Base-by-base conservation (phyloP, 1,140 invertebrate species). In the Leptopilina boulardi region DNA sequence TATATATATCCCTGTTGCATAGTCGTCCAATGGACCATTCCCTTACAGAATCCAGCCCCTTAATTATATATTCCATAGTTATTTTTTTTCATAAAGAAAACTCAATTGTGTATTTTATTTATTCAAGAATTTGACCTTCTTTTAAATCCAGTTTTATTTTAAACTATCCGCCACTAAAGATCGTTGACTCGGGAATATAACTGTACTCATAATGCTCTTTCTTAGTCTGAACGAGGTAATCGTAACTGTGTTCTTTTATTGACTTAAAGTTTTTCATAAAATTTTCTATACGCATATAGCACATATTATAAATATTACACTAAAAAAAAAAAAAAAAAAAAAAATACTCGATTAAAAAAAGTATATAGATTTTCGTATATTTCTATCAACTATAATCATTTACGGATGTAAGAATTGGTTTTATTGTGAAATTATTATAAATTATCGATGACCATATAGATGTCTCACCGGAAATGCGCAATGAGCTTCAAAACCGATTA, bases 131-230 rank as follows among this genome's bases (percentile, higher is more conserved):
- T 78, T 80, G 81, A 84, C 84, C 80, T 80, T 84, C 73, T 82
- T 81, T 70, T 77, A 84, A 66, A 84, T 84, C 82, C 83, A 84
- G 82, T 86, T 84, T 86, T 77, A 82, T 26, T 51, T 77, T 78
- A 82, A 86, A 85, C 73, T 77, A 84, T 79, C 80, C 81, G 82
- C 77, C 82, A 71, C 77, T 71, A 74, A 84, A 85, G 84, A 85
- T 83, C 84, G 70, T 85, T 85, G 84, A 84, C 84, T 84, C 81
- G 70, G 56, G 74, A 41, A 70, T n/a, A n/a, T 85, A 85, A 85
- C 84, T 85, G 84, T 85, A 85, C 77, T 70, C 66, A 51, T 76
- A 74, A 75, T 81, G 75, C 59, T 66, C 59, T 66, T 30, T 66
- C 59, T n/a, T 66, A 66, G 23, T 1, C 21, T 23, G 56, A 18